These are phyloP conservation scores for Schizopygopsis pylzovi DNA, from an alignment of 2,797 vertebrate genomes.

Conservation along the genomic window DNA sequence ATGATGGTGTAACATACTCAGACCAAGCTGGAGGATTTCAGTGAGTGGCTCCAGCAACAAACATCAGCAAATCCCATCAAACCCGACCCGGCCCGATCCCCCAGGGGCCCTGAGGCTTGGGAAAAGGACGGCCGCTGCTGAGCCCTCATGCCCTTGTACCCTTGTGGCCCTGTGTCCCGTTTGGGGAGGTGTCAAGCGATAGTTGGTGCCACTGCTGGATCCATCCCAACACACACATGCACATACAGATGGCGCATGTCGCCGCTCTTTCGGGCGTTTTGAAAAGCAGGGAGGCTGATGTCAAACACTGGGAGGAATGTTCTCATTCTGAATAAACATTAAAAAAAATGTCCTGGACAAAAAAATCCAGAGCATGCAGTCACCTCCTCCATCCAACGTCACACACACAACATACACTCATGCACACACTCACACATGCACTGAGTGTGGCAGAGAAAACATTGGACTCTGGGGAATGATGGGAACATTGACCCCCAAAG, in stretches of 20 bases:
- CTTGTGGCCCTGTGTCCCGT: slow-evolving; percentile 70
- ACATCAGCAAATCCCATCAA: slow-evolving; percentile 83
- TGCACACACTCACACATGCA: slow-evolving; percentile 43
- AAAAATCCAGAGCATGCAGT: slow-evolving; percentile 69
- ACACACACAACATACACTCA: slow-evolving; percentile 40
- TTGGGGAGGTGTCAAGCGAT: slow-evolving; percentile 78
- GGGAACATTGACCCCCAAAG: slow-evolving; percentile 74
- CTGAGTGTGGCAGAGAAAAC: slow-evolving; percentile 58
- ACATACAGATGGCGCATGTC: slow-evolving; percentile 68
- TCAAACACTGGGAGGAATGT: slow-evolving; percentile 80
- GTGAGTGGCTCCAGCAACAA: slow-evolving; percentile 79
- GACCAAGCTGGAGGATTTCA: slow-evolving; percentile 70
- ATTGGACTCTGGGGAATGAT: slow-evolving; percentile 61
- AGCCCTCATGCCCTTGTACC: slow-evolving; percentile 70
- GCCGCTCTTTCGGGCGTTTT: slow-evolving; percentile 71
- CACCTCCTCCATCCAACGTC: slow-evolving; percentile 51
- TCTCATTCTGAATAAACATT: slow-evolving; percentile 78
- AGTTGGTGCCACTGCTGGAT: slow-evolving; percentile 68
- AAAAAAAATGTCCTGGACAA: slow-evolving; percentile 53
- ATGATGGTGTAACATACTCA: slow-evolving; percentile 73
- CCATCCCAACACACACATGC: slow-evolving; percentile 53
- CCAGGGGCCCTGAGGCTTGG: slow-evolving; percentile 77
- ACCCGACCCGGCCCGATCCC: slow-evolving; percentile 66
- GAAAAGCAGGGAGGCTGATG: slow-evolving; percentile 72
- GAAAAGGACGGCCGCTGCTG: slow-evolving; percentile 78